Percentiles rank a stretch among this genome's conserved stretches.
phyloP scores from a whole-genome alignment of 2,113 vertebrate species.

The Puntigrus tetrazona region DNA sequence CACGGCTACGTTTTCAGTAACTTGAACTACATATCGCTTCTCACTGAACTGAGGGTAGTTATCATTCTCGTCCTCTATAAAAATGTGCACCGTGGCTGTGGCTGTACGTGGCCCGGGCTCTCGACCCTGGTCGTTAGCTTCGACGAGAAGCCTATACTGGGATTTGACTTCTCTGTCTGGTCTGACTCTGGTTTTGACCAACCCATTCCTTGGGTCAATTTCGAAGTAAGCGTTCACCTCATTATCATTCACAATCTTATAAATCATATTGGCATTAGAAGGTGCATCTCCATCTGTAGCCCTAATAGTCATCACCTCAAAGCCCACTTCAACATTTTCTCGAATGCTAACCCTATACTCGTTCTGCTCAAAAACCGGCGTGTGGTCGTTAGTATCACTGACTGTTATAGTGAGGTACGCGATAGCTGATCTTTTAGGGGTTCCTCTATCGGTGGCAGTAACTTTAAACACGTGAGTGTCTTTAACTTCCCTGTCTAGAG shows the following conservation, averaged over 20 bases:
- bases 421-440: constrained; percentile 76
- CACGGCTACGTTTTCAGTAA: constrained; percentile 78
- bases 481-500: constrained; percentile 85
- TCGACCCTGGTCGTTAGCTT: constrained; percentile 86
- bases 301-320: constrained; percentile 85
- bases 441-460: constrained; percentile 77
- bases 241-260: constrained; percentile 75
- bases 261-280: constrained; percentile 87
- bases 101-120: constrained; percentile 82
- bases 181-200: constrained; percentile 77
- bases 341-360: constrained; percentile 84
- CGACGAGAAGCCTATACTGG: constrained; percentile 81
- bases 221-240: constrained; percentile 75
- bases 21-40: constrained; percentile 83
- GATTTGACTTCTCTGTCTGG: constrained; percentile 81
- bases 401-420: constrained; percentile 84
- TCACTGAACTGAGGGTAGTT: constrained; percentile 88
- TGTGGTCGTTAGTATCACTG: constrained; percentile 86
- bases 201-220: constrained; percentile 81
- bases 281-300: constrained; percentile 85
- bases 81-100: constrained; percentile 81
- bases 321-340: constrained; percentile 87
- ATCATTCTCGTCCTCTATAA: constrained; percentile 86
- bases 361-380: constrained; percentile 82
- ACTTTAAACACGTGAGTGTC: constrained; percentile 89